Evolutionary conservation across 1,140 invertebrate species (phyloP).

Genomic region (Platorchestia sp.): DNA sequence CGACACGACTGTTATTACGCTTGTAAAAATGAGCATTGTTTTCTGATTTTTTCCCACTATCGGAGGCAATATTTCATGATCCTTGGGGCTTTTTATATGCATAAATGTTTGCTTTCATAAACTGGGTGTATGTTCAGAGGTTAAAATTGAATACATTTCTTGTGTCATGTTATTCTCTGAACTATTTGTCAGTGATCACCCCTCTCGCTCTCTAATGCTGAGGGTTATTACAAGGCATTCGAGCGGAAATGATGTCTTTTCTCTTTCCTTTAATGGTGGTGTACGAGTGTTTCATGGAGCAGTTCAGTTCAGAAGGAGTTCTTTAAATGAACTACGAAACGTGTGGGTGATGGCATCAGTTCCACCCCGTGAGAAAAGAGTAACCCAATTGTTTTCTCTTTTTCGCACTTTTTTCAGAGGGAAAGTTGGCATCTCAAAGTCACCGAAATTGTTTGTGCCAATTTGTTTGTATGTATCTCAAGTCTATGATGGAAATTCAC

Average conservation of each 20-base stretch:
- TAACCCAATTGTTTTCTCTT: not conserved
- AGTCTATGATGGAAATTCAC: not conserved
- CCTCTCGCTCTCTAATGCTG: not conserved
- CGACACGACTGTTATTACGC: too few relatives aligned
- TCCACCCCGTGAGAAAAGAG: not conserved
- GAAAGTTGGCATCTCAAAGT: not conserved
- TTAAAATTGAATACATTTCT: too few relatives aligned
- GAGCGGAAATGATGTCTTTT: not conserved
- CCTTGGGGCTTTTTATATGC: too few relatives aligned
- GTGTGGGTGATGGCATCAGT: not conserved
- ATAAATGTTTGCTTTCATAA: too few relatives aligned
- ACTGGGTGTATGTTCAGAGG: too few relatives aligned
- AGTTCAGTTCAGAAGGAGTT: not conserved
- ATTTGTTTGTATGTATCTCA: not conserved
- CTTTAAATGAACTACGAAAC: not conserved
- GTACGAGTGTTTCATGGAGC: not conserved
- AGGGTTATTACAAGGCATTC: not conserved
- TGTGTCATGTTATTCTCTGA: not conserved
- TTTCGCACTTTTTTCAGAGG: not conserved
- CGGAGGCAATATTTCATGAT: too few relatives aligned
- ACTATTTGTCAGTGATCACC: not conserved
- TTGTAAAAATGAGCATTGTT: too few relatives aligned
- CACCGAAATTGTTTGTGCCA: not conserved
- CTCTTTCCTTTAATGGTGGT: not conserved
- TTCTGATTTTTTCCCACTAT: too few relatives aligned